Conservation (phyloP, 92 coral and sea anemone genomes). For the Palythoa caribaeorum region DNA sequence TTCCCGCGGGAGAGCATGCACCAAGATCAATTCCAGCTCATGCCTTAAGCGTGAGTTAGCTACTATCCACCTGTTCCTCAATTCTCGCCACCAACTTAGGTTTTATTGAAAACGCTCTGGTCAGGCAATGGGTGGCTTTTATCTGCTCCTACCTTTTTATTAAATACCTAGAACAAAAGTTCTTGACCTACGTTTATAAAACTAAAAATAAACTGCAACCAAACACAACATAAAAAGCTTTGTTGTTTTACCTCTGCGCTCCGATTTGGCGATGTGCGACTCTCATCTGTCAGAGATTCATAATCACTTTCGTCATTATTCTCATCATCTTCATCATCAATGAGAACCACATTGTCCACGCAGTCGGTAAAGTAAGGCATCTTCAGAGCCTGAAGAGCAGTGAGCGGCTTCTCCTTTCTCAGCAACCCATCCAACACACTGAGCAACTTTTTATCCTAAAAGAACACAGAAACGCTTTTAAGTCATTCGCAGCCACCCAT, state of each 20-base stretch:
- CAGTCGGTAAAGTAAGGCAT: slow-evolving; percentile 32
- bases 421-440: slow-evolving; percentile 25
- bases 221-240: too few species aligned
- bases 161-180: too few species aligned
- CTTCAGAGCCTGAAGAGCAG: slow-evolving; percentile 39
- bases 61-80: too few species aligned
- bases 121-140: background rate
- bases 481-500: background rate
- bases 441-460: slow-evolving; percentile 35
- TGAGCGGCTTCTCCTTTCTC: slow-evolving; percentile 32
- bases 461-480: background rate
- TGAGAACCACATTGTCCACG: slow-evolving; percentile 28
- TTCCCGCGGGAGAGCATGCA: too few species aligned
- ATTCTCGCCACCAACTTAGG: too few species aligned
- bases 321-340: slow-evolving; percentile 36
- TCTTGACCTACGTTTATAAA: too few species aligned
- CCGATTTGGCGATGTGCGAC: background rate
- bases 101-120: background rate
- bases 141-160: too few species aligned
- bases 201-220: too few species aligned
- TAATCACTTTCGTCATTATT: background rate
- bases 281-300: slow-evolving; percentile 18
- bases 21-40: too few species aligned
- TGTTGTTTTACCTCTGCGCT: background rate
- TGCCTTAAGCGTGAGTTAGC: too few species aligned